Evolutionary conservation across 2,888 invertebrate genomes (phyloP).

Genomic region (Campopleginae sp.): DNA sequence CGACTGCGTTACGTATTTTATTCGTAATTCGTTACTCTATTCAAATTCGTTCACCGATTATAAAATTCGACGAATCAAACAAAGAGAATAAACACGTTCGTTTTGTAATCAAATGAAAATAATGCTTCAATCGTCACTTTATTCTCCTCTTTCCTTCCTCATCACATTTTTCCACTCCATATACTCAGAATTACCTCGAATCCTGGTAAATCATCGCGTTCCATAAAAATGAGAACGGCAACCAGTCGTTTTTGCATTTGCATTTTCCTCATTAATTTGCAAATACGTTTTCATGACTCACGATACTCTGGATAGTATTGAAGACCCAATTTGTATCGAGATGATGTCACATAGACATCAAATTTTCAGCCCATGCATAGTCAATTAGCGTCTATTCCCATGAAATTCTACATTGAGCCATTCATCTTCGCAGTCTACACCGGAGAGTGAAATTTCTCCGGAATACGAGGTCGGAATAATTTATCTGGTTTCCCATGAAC

Average conservation of each 20-base stretch:
- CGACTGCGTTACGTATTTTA: constrained; percentile 52
- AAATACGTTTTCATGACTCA: neutral
- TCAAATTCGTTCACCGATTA: constrained; percentile 47
- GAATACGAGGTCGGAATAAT: constrained; percentile 23
- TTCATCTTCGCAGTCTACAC: constrained; percentile 3
- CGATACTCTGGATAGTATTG: neutral
- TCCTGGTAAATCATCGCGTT: neutral
- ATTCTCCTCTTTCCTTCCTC: neutral
- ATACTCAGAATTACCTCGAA: neutral
- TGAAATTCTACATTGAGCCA: neutral
- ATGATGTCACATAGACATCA: neutral
- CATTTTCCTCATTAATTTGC: neutral
- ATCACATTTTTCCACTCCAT: neutral
- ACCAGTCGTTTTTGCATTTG: constrained; percentile 12
- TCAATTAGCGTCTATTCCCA: constrained; percentile 2
- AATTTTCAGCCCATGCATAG: neutral
- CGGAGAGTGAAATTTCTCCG: neutral
- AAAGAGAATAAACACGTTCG: constrained; percentile 60
- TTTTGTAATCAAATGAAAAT: constrained; percentile 60
- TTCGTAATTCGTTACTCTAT: constrained; percentile 57
- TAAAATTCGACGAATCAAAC: constrained; percentile 47
- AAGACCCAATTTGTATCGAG: constrained; percentile 2
- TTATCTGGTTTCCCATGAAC: neutral
- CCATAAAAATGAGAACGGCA: neutral
- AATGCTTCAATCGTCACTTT: constrained; percentile 7